Base-by-base conservation (phyloP, 2,888 invertebrate species). In the Leuctra nigra region DNA sequence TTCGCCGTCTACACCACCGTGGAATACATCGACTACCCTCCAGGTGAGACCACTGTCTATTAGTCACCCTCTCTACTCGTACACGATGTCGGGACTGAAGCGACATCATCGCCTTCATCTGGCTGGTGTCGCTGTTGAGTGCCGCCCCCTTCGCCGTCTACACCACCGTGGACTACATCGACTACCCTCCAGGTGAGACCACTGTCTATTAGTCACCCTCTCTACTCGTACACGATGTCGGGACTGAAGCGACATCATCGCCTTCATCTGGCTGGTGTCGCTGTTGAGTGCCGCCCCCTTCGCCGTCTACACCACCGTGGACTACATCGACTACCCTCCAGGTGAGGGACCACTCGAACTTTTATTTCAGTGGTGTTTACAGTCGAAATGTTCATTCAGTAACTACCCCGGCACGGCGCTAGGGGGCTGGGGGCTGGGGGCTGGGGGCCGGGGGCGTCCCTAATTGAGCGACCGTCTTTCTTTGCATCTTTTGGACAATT, bases 181-280 rank as follows among this genome's bases (percentile, higher is more conserved):
- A 80, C 46, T 89, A 84, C 70, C 91, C 91, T 0, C 77, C 79
- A 63, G 80, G 83, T 81, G 69, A 69, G 24, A n/a, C n/a, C n/a
- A n/a, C 74, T 93, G 63, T 93, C 93, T 25, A 93, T 94, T 67
- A 94, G 94, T 69, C 88, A 92, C 69, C 93, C 94, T 0, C 74
- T 94, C 39, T 83, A 85, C 67, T 78, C 87, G 59, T 87, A 91
- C 72, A 82, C 86, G 35, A 87, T 92, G 82, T 87, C 89, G 1
- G 88, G 89, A 1, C 79, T 91, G 25, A 82, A 87, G 50, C 76
- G 93, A n/a, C 61, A 87, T 92, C 61, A 89, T 94, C 52, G 77
- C 83, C 0, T 77, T 78, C 1, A 75, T 91, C 6, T 94, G 94
- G 94, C 67, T 83, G 1, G 68, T 88, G 6, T 85, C 91, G 0